phyloP scores from a whole-genome alignment of 2,888 invertebrate species.

The Bibio marci region DNA sequence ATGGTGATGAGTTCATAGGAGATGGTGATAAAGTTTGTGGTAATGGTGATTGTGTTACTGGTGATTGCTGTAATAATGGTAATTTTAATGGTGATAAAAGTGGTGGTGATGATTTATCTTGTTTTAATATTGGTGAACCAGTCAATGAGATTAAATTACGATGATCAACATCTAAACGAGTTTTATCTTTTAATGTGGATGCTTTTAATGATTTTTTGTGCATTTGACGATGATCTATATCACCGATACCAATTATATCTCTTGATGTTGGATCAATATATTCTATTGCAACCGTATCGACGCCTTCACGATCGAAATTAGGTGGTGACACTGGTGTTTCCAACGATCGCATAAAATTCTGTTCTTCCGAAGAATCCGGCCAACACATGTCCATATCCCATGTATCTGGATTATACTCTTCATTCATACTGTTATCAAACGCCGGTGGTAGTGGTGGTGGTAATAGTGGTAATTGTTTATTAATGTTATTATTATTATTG shows the following conservation, averaged over 20 bases:
- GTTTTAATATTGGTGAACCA: constrained; percentile 37
- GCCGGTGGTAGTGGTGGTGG: constrained; percentile 17
- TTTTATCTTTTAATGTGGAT: constrained; percentile 13
- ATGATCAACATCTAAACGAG: constrained; percentile 54
- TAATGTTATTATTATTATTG: constrained; percentile 19
- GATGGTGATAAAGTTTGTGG: too few relatives aligned
- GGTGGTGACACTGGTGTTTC: constrained; percentile 52
- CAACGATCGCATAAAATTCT: constrained; percentile 18
- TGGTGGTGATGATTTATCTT: too few relatives aligned
- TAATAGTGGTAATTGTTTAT: constrained; percentile 23
- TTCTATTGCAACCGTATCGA: constrained; percentile 35
- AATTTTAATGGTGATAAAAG: too few relatives aligned
- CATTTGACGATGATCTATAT: constrained; percentile 44
- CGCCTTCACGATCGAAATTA: constrained; percentile 42
- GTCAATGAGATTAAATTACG: constrained; percentile 71
- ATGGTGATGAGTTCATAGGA: too few relatives aligned
- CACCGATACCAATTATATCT: constrained; percentile 16
- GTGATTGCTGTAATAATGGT: constrained; percentile 8
- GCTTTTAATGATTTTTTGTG: constrained; percentile 9
- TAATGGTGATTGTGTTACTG: too few relatives aligned
- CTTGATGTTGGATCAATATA: constrained; percentile 34
- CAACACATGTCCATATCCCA: constrained; percentile 32
- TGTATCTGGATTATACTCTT: constrained; percentile 27
- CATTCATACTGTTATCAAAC: constrained; percentile 19
- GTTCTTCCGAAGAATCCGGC: constrained; percentile 12